Evolutionary conservation across 2,888 invertebrate genomes (phyloP).

Genomic region (Drosophila setosimentum): DNA sequence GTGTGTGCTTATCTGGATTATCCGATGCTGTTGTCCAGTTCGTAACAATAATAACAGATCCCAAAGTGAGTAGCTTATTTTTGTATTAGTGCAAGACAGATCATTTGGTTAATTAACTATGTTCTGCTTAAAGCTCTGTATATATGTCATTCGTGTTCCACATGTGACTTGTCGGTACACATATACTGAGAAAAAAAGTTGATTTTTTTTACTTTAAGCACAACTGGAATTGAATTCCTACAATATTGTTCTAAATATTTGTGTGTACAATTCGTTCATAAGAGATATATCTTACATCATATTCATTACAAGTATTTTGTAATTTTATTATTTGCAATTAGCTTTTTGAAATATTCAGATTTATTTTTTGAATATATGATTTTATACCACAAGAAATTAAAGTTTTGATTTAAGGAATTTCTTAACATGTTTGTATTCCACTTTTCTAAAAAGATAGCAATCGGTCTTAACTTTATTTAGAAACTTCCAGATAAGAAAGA

Average conservation of each 20-base stretch:
- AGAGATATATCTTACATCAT: too few relatives aligned
- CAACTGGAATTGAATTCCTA: not conserved
- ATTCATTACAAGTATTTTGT: too few relatives aligned
- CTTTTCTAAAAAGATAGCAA: not conserved
- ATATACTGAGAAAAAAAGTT: not conserved
- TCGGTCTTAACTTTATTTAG: not conserved
- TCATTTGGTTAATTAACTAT: not conserved
- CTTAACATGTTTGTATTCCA: not conserved
- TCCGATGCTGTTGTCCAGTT: conserved; percentile 32
- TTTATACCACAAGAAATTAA: not conserved
- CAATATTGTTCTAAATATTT: not conserved
- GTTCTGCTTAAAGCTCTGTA: conserved; percentile 6
- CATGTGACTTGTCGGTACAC: conserved; percentile 3
- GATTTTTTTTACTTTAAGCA: not conserved
- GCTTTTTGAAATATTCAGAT: not conserved
- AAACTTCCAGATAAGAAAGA: not conserved
- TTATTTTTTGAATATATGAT: not conserved
- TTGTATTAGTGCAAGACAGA: not conserved
- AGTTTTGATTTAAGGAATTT: not conserved
- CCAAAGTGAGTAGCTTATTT: conserved; percentile 28
- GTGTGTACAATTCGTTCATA: not conserved
- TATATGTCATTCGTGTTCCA: not conserved
- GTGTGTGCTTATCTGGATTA: conserved; percentile 55
- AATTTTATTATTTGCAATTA: not conserved
- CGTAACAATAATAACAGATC: not conserved